Evolutionary conservation across 1,140 invertebrate genomes (phyloP).

Genomic region (Danaus plexippus): DNA sequence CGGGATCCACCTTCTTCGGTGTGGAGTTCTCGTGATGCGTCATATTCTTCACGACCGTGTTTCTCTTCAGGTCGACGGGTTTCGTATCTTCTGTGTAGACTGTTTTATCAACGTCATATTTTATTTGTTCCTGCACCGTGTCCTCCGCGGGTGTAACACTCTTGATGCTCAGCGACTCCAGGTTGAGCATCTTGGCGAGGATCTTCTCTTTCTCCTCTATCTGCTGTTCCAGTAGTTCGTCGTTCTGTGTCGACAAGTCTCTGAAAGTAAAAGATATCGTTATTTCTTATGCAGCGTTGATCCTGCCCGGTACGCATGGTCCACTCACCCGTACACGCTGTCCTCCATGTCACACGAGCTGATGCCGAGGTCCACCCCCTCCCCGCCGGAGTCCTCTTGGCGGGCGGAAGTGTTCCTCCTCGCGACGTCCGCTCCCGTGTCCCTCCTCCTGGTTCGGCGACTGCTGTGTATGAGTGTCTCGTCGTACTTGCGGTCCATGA

Average conservation of each 20-base stretch:
- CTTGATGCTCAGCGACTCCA: conserved; percentile 61
- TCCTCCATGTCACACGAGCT: conserved; percentile 48
- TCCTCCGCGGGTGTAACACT: conserved; percentile 10
- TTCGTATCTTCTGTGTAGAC: conserved; percentile 3
- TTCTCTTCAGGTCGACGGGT: too few species aligned
- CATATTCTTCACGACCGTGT: conserved; percentile 6
- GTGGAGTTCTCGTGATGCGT: conserved; percentile 16
- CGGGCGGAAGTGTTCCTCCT: conserved; percentile 20
- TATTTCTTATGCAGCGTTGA: not conserved
- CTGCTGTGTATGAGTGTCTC: conserved; percentile 51
- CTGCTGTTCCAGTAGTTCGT: conserved; percentile 56
- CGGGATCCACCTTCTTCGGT: conserved; percentile 26
- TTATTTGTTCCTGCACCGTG: conserved; percentile 2
- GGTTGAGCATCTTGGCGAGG: conserved; percentile 62
- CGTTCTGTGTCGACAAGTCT: conserved; percentile 34
- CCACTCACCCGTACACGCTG: conserved; percentile 42
- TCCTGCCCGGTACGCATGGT: too few species aligned
- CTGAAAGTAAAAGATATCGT: conserved; percentile 28
- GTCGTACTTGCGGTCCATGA: conserved; percentile 54
- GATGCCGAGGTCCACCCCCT: conserved; percentile 25
- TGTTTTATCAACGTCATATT: conserved; percentile 10
- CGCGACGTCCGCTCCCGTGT: conserved; percentile 17
- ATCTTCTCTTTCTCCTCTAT: conserved; percentile 69
- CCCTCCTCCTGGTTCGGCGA: conserved; percentile 32
- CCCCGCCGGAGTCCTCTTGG: conserved; percentile 37